Base-by-base conservation (phyloP, 2,797 vertebrate species). In the Myoxocephalus aenaeus region DNA sequence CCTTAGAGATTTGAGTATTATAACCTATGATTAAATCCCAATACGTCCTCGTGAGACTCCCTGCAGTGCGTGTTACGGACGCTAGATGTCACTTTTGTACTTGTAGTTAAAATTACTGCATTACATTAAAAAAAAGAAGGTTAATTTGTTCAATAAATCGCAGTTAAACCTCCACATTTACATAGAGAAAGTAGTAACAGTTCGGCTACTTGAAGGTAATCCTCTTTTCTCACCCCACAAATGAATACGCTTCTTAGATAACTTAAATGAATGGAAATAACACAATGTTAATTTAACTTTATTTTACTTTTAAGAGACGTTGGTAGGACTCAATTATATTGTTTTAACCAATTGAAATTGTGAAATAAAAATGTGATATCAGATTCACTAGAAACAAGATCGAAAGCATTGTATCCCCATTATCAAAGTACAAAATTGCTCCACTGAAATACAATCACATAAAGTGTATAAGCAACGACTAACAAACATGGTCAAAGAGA, bases 71-170 rank as follows among this genome's bases (percentile, higher is more conserved):
- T 2, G 7, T 1, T 38, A 0, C 11, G 40, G 8, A 56, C 86
- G 9, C 77, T 75, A 86, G 89, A 70, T 88, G 90, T 71, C 89
- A 27, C 62, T 48, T 0, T 65, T 61, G 67, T 14, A n/a, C 3
- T 46, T 10, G n/a, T 56, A 36, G 32, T 22, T 20, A 1, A 71
- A 14, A 51, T 10, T 18, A 54, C 34, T 8, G 34, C 14, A 51
- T 38, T 9, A 7, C 10, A 25, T 27, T 18, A 1, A 38, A 9
- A 58, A n/a, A 10, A 9, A 58, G 15, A 10, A 36, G 0, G 14
- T 29, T n/a, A 2, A 29, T 12, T 9, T 5, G 38, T 17, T 66
- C 22, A 11, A 20, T 36, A 20, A 20, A 36, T 51, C 32, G 2
- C 22, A 7, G 4, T 27, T 20, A 29, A 51, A 53, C 46, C 0